These are phyloP conservation scores for Cotesia congregata DNA, from an alignment of 2,888 invertebrate species.

Conservation along the genomic window DNA sequence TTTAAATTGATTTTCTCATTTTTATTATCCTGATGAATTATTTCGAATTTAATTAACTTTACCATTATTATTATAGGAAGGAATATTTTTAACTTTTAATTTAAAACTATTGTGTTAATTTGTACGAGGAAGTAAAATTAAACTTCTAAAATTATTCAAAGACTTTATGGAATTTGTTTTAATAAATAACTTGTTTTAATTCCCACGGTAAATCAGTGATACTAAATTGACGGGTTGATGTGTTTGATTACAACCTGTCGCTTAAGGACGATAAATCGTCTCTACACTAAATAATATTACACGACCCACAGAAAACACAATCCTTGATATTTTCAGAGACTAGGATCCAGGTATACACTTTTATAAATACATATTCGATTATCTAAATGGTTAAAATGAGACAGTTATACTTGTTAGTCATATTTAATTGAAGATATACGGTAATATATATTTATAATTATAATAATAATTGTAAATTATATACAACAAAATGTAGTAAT, in stretches of 20 bases:
- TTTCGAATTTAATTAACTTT: not conserved
- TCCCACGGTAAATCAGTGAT: constrained; percentile 70
- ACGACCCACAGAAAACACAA: constrained; percentile 36
- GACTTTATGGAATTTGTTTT: constrained; percentile 53
- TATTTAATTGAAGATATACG: not conserved
- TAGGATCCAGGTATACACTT: constrained; percentile 47
- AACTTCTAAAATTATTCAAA: constrained; percentile 29
- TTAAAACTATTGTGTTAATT: constrained; percentile 14
- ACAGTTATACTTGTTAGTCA: not conserved
- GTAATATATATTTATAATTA: constrained; percentile 1
- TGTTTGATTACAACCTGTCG: constrained; percentile 70
- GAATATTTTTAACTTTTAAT: constrained; percentile 4
- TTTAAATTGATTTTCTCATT: constrained; percentile 1
- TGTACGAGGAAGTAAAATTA: constrained; percentile 22
- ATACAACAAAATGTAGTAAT: not conserved
- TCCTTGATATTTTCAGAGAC: constrained; percentile 46
- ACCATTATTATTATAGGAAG: not conserved
- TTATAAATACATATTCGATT: constrained; percentile 14
- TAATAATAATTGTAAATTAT: not conserved
- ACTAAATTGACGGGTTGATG: constrained; percentile 69
- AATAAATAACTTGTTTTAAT: constrained; percentile 61
- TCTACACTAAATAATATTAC: not conserved
- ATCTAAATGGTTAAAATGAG: constrained; percentile 5
- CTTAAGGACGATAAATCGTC: constrained; percentile 66
- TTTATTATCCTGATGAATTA: not conserved